Evolutionary conservation across 2,888 invertebrate species (phyloP).

Genomic region (Adelognathus sp.): DNA sequence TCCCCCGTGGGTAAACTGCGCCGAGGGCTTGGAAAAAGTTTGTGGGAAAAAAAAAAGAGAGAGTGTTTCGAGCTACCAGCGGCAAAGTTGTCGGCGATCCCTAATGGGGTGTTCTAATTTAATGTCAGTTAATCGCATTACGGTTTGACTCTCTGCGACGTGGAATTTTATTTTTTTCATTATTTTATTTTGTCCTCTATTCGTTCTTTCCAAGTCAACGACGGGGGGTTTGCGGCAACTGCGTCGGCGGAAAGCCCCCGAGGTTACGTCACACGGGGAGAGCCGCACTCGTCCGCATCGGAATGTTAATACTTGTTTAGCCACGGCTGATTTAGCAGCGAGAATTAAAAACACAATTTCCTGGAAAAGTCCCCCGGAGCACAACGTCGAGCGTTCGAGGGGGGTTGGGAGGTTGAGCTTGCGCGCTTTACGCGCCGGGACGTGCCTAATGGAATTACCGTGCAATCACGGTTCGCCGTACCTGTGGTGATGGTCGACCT

Average conservation of each 20-base stretch:
- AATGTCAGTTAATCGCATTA: constrained; percentile 73
- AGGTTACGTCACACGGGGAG: not conserved
- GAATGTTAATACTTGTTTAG: constrained; percentile 77
- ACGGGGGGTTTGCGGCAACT: not conserved
- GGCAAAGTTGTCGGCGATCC: constrained; percentile 55
- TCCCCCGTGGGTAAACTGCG: constrained; percentile 8
- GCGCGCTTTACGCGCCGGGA: constrained; percentile 60
- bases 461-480: constrained; percentile 71
- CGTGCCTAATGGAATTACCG: constrained; percentile 75
- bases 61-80: not conserved
- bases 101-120: constrained; percentile 71
- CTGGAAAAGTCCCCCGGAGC: constrained; percentile 55
- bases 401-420: constrained; percentile 39
- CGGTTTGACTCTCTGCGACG: constrained; percentile 64
- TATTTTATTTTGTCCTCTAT: too few species aligned
- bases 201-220: not conserved
- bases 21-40: not conserved
- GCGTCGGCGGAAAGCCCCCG: not conserved
- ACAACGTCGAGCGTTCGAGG: constrained; percentile 44
- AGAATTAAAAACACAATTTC: constrained; percentile 78
- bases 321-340: constrained; percentile 73
- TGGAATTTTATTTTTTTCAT: constrained; percentile 17
- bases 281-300: constrained; percentile 54
- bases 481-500: constrained; percentile 50
- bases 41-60: constrained; percentile 31